These are phyloP conservation scores for Cyprinus carpio DNA, from an alignment of 2,113 vertebrate species.

Conservation along the genomic window DNA sequence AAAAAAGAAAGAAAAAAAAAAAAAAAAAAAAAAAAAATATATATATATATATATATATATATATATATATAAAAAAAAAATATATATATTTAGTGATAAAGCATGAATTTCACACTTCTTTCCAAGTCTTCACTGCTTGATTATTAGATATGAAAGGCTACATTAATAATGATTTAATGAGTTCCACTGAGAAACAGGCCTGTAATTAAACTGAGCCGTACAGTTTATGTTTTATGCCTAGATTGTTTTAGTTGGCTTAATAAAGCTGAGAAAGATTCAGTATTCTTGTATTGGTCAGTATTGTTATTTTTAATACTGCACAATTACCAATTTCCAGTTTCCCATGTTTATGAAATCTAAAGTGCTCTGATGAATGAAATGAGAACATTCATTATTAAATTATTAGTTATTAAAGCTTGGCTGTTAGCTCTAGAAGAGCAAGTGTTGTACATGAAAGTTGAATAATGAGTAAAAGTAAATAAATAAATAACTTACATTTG, in stretches of 20 bases:
- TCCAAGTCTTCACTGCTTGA: not conserved
- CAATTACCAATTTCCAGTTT: not conserved
- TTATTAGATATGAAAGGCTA: not conserved
- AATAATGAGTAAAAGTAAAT: too few relatives aligned
- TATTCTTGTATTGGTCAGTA: not conserved
- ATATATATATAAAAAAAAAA: too few relatives aligned
- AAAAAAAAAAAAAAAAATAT: too few relatives aligned
- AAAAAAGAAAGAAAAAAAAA: too few relatives aligned
- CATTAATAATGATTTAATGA: not conserved
- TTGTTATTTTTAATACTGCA: not conserved
- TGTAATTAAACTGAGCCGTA: not conserved
- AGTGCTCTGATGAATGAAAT: not conserved
- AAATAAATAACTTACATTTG: not conserved
- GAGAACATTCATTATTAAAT: not conserved
- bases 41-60: not conserved
- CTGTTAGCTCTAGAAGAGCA: not conserved
- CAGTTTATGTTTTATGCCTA: not conserved
- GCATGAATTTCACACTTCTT: not conserved
- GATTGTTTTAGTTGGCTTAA: not conserved
- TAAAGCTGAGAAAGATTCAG: not conserved
- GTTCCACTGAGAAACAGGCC: not conserved
- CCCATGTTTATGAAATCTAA: not conserved
- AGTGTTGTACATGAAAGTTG: not conserved
- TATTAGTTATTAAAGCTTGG: not conserved
- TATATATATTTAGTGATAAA: not conserved